phyloP scores from a whole-genome alignment of 2,797 vertebrate genomes.

The Macrochelys suwanniensis region DNA sequence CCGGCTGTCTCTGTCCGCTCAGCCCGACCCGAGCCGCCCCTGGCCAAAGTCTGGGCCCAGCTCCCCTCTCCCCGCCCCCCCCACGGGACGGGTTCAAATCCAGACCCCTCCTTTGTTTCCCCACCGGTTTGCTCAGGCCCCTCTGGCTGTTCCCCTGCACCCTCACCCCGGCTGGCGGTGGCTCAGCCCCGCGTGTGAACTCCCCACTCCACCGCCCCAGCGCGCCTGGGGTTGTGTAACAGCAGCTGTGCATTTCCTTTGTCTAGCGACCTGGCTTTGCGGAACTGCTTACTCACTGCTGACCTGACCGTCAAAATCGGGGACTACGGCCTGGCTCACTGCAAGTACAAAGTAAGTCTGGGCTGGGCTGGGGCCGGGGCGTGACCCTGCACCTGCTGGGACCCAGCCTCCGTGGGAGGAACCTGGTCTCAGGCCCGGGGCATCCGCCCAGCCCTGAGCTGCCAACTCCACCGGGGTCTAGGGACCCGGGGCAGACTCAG shows the following conservation, averaged over 20 bases:
- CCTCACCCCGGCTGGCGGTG: neutral
- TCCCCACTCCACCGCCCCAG: neutral
- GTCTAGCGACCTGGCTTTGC: conserved; percentile 93
- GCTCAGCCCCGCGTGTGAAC: neutral
- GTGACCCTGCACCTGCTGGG: too few relatives aligned
- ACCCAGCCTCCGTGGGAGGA: neutral
- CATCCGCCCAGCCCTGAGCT: neutral
- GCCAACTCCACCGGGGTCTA: neutral
- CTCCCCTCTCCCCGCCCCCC: too few relatives aligned
- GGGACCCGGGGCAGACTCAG: too few relatives aligned
- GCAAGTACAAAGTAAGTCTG: conserved; percentile 93
- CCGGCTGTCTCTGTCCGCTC: too few relatives aligned
- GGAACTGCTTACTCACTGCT: conserved; percentile 93
- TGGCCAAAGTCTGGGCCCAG: neutral
- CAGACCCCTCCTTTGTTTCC: neutral
- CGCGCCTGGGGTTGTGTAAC: neutral
- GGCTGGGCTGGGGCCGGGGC: neutral
- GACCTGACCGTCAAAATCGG: conserved; percentile 96
- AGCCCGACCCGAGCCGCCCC: neutral
- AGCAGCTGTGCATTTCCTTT: conserved; percentile 40
- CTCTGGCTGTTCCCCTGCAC: fast-evolving
- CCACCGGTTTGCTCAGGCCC: fast-evolving
- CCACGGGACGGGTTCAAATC: neutral
- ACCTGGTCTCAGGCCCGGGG: fast-evolving
- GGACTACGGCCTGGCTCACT: conserved; percentile 93